phyloP scores from a whole-genome alignment of 2,113 vertebrate genomes.

The Gavia stellata region DNA sequence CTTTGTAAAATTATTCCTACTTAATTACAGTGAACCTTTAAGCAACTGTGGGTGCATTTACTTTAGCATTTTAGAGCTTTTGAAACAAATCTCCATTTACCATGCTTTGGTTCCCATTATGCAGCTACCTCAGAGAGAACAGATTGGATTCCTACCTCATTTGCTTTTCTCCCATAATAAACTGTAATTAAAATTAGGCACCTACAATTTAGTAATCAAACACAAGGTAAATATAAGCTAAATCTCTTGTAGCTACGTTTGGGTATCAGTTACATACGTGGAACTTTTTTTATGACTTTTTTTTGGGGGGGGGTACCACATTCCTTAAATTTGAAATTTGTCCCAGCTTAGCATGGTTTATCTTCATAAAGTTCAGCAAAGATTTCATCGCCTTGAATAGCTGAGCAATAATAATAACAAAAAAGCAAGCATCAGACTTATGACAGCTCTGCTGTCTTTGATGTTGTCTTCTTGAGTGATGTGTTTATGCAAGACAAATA shows the following conservation, averaged over 20 bases:
- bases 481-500: slow-evolving; percentile 29
- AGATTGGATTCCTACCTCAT: background rate
- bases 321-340: background rate
- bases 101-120: background rate
- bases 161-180: background rate
- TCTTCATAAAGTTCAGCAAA: background rate
- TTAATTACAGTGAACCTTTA: background rate
- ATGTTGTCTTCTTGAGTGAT: background rate
- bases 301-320: fast-evolving
- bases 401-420: background rate
- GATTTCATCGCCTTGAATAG: background rate
- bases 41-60: background rate
- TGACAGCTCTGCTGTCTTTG: slow-evolving; percentile 5
- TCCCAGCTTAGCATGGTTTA: background rate
- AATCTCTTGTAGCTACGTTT: background rate
- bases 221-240: background rate
- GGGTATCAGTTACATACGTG: background rate
- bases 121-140: background rate
- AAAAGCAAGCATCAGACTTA: background rate
- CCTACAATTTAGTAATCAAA: background rate
- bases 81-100: background rate
- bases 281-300: background rate
- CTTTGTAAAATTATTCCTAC: background rate
- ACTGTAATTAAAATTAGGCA: background rate
- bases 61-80: background rate